Evolutionary conservation across 2,888 invertebrate species (phyloP), one percentile per base, ranked within the genome.

Genomic region (Oligia strigilis): DNA sequence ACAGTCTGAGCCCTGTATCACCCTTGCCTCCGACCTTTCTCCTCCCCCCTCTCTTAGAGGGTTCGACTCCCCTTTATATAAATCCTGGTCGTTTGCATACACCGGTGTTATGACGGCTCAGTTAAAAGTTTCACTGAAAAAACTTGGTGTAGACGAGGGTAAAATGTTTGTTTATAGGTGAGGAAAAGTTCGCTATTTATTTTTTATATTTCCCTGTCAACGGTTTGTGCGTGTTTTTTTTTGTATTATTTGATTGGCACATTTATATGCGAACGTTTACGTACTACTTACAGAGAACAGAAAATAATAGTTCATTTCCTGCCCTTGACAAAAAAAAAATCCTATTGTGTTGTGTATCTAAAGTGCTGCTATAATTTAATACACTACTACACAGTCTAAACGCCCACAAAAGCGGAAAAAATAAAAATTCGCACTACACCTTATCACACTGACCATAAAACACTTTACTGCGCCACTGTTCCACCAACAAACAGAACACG

Each of bases 31-130:
- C 76, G 43, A 36, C 70, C 62, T 52, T 36, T 17, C n/a, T 13
- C n/a, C 69, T 9, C 73, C 73, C 79, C 14, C n/a, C 46, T 36
- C 75, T 8, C 75, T 58, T 52, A 40, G 80, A 82, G 82, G 83
- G 82, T 78, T 76, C 58, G 46, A 36, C 83, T 75, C 85, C 83
- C 80, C 82, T 81, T 85, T 86, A n/a, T 77, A 85, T 86, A 88
- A 90, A 89, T 86, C 86, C 90, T 86, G 65, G 82, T 88, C 89
- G 89, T 93, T 92, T 92, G 90, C 92, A 91, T 91, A 89, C 89
- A 86, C 81, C 75, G 81, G 88, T 87, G 81, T 90, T 90, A 90
- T 87, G 87, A 89, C 87, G 87, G 84, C 84, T 84, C 75, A 75
- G 82, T 81, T 83, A 77, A 29, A 29, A 85, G 82, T 83, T 87